phyloP scores from a whole-genome alignment of 1,140 invertebrate species.

The Eueides isabella region DNA sequence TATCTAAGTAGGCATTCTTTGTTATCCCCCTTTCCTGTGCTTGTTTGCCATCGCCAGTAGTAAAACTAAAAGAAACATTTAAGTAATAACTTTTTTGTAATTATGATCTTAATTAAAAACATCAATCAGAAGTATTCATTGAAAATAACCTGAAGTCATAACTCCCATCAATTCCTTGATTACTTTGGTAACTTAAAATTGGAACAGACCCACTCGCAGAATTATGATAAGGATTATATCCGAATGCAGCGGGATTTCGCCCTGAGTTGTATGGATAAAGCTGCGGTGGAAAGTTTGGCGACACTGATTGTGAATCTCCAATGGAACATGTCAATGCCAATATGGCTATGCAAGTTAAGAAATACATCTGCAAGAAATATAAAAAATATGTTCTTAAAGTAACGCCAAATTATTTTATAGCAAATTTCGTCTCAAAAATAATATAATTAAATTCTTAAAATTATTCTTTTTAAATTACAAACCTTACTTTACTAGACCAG shows the following conservation, averaged over 20 bases:
- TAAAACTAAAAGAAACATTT: constrained; percentile 57
- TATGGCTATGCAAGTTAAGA: constrained; percentile 5
- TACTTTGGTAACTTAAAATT: constrained; percentile 68
- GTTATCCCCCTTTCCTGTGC: constrained; percentile 76
- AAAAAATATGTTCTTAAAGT: not conserved
- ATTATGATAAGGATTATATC: constrained; percentile 58
- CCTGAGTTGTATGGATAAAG: constrained; percentile 31
- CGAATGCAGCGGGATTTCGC: constrained; percentile 35
- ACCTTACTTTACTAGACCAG: constrained; percentile 45
- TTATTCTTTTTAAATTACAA: constrained; percentile 20
- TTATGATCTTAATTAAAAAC: not conserved
- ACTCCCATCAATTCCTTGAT: constrained; percentile 65
- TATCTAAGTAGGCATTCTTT: constrained; percentile 76
- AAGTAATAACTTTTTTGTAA: not conserved
- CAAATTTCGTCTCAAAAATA: not conserved
- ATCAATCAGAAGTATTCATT: not conserved
- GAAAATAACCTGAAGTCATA: constrained; percentile 69
- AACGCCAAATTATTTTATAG: not conserved
- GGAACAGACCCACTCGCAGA: constrained; percentile 55
- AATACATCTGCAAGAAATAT: constrained; percentile 42
- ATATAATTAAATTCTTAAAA: not conserved
- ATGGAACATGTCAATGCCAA: constrained; percentile 19
- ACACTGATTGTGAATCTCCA: not conserved
- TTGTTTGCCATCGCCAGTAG: constrained; percentile 77
- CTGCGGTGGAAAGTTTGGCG: constrained; percentile 12